Base-by-base conservation (phyloP, 2,113 vertebrate genomes). In the Pterophyllum scalare region DNA sequence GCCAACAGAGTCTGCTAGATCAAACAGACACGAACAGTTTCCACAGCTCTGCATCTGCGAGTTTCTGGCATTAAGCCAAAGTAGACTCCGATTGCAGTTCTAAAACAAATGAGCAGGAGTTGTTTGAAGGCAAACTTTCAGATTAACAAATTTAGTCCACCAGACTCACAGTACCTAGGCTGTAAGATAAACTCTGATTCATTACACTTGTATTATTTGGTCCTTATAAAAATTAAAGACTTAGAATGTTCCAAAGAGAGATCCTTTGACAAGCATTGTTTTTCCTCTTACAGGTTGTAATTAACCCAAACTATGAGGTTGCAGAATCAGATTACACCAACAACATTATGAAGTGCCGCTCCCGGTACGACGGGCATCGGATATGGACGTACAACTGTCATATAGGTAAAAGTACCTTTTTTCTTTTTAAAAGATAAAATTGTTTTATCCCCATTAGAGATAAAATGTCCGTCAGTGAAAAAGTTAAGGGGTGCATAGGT, bases 371-470 rank as follows among this genome's bases (percentile, higher is more conserved):
- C 0, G 97, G 96, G 22, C 96, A 97, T 31, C 96, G 97, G 76
- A 96, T 99, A 92, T 99, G 98, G 98, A 97, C 97, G 70, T 99
- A 98, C 94, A 98, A 96, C 95, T 99, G 98, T 92, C 97, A 97
- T 89, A 97, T 95, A 95, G 98, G 98, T 99, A 87, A 96, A 96
- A 81, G 6, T 1, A 28, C 6, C 3, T 38, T 38, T 38, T 8
- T 38, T 38, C 3, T 40, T 40, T 40, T 54, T 24, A 43, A 12
- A 3, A 1, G 52, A 38, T 38, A 38, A 38, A 2, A n/a, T 59
- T 40, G 20, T 8, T n/a, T 8, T 13, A 19, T 26, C 20, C 52
- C 56, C 24, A 26, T 54, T 54, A 2, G 3, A 11, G 6, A 70
- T 26, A 0, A 52, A 52, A 72, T n/a, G 49, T 72, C 12, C 10